Base-by-base conservation (phyloP, 2,888 invertebrate genomes). In the Neria commutata region DNA sequence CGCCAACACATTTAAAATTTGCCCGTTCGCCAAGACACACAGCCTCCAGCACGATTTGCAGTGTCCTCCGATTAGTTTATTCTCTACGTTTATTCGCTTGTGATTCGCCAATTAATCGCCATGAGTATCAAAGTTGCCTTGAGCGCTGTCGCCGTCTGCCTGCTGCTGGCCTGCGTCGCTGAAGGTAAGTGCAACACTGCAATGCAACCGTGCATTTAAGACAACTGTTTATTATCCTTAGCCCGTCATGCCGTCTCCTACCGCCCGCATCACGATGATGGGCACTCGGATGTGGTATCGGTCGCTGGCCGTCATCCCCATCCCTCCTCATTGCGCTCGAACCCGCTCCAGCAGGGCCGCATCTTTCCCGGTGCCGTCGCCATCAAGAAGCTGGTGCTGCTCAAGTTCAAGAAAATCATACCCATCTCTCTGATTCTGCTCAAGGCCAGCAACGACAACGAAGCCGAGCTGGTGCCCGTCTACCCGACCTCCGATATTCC, bases 351-450 rank as follows among this genome's bases (percentile, higher is more conserved):
- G 54, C 72, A 72, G 57, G 68, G 65, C 1, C 77, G 79, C 34
- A 69, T 78, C 26, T 75, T 78, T 33, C 78, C 78, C 6, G 76
- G 72, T 3, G 75, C 75, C 1, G 65, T 77, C 52, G 72, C 73
- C 54, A 72, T 76, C 52, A 79, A 77, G 69, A 79, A 79, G 64
- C 67, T 78, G 62, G 74, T 79, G 25, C 61, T 79, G 58, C 64
- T 79, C 24, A 79, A 79, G 56, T 75, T 79, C 61, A 79, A 79
- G 60, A 78, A 75, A 59, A 71, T 79, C 37, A 64, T 75, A 8
- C 79, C 79, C 24, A 74, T 79, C 42, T 76, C 78, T 0, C 54
- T 78, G 58, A 74, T 78, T 47, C 67, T 79, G 45, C 63, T 79
- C 1, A 73, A 69, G 58, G 72, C 77, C 0, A 72, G 65, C 64